A percentile compares a stretch with the other conserved stretches of the same genome.
phyloP scores from a whole-genome alignment of 2,888 invertebrate species.

The Plebejus anna region DNA sequence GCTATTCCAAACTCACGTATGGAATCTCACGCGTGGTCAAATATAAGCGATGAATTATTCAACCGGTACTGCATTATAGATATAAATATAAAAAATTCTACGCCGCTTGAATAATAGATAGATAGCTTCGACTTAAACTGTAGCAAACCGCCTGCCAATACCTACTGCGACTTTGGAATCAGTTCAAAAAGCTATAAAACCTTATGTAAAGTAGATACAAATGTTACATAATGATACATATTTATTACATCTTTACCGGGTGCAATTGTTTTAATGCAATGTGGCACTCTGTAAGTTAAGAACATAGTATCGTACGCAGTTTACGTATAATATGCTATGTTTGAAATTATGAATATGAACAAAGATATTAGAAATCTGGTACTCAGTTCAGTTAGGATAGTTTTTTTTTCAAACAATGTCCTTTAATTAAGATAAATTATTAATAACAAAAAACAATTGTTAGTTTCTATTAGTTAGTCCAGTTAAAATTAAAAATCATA shows the following conservation, averaged over 20 bases:
- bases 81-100: conserved; percentile 20
- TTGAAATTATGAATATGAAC: too few species aligned
- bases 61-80: background rate
- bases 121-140: conserved; percentile 15
- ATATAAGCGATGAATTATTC: conserved; percentile 22
- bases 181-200: conserved; percentile 4
- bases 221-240: background rate
- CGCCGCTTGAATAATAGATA: background rate
- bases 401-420: too few species aligned
- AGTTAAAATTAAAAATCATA: background rate
- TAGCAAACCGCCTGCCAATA: background rate
- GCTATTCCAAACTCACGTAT: background rate
- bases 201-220: background rate
- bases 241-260: conserved; percentile 33
- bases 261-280: background rate
- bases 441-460: too few species aligned
- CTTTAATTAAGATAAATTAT: too few species aligned
- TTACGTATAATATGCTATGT: too few species aligned
- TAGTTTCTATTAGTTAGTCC: too few species aligned
- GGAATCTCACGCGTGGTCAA: background rate
- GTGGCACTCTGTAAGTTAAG: background rate
- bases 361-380: too few species aligned
- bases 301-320: too few species aligned
- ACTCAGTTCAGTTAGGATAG: too few species aligned
- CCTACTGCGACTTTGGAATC: background rate